A percentile compares a stretch with the other conserved stretches of the same genome.
These are phyloP conservation scores for Drosophila sulfurigaster DNA, from an alignment of 1,140 invertebrate species.

Conservation along the genomic window DNA sequence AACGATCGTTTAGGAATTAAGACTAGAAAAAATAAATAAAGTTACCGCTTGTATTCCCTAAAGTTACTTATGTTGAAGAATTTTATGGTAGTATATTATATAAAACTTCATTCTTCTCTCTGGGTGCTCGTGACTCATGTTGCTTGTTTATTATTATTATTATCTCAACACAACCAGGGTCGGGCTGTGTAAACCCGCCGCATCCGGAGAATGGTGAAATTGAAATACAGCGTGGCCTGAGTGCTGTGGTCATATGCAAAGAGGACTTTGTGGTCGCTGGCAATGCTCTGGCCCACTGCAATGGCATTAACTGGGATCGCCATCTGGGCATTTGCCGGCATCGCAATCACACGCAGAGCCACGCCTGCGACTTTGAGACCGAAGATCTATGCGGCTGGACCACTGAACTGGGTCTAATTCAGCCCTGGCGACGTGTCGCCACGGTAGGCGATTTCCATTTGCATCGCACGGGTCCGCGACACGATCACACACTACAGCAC, in stretches of 20 bases:
- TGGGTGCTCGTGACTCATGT: neutral
- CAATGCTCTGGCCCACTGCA: slow-evolving; percentile 56
- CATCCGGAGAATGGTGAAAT: slow-evolving; percentile 41
- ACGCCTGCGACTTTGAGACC: slow-evolving; percentile 77
- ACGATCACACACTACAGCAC: slow-evolving; percentile 72
- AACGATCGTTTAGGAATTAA: too few species aligned
- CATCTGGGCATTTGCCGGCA: slow-evolving; percentile 62
- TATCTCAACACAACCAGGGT: slow-evolving; percentile 26
- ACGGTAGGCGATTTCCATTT: slow-evolving; percentile 45
- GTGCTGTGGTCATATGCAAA: slow-evolving; percentile 44
- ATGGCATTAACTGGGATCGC: slow-evolving; percentile 72
- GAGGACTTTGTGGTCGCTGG: slow-evolving; percentile 69
- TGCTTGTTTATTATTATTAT: neutral
- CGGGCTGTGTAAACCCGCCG: slow-evolving; percentile 30
- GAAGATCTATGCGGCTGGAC: slow-evolving; percentile 75
- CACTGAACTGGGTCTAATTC: neutral
- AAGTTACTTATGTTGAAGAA: too few species aligned
- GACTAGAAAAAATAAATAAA: too few species aligned
- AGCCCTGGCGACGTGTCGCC: slow-evolving; percentile 63
- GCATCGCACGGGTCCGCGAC: slow-evolving; percentile 67
- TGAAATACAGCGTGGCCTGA: neutral
- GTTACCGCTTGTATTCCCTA: too few species aligned
- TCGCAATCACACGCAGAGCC: slow-evolving; percentile 47
- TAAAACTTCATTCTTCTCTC: neutral
- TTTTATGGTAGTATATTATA: too few species aligned